A percentile compares a stretch with the other conserved stretches of the same genome.
Conservation (phyloP, 1,140 invertebrate species). For the Solenopsis fugax region DNA sequence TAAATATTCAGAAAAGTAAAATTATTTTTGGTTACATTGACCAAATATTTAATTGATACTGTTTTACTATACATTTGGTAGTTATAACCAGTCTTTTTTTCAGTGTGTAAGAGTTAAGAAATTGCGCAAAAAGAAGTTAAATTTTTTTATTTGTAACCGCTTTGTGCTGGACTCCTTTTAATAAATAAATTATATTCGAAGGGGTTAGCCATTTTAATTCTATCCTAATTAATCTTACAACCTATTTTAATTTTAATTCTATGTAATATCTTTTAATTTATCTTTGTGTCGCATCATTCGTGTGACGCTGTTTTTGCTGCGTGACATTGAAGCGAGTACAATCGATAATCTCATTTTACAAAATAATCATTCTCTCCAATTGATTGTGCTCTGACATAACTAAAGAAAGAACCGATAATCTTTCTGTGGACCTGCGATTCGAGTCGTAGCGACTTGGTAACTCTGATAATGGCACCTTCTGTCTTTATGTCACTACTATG, state of each 20-base stretch:
- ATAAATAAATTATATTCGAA: constrained; percentile 7
- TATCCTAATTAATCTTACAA: constrained; percentile 1
- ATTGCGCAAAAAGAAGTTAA: neutral
- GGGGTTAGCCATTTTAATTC: neutral
- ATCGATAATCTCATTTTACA: neutral
- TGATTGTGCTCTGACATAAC: neutral
- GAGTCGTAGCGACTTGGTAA: neutral
- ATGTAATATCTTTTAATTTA: neutral
- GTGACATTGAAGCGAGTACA: neutral
- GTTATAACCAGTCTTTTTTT: no score
- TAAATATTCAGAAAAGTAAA: no score
- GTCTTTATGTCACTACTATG: constrained; percentile 38
- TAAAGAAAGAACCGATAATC: neutral
- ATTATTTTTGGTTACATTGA: no score
- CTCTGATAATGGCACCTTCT: neutral
- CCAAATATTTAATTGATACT: no score
- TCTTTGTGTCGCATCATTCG: neutral
- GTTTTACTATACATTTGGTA: no score
- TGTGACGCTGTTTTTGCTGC: neutral
- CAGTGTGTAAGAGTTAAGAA: neutral
- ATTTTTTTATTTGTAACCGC: neutral
- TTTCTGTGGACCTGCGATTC: neutral
- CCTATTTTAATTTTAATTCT: neutral
- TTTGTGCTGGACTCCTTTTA: neutral
- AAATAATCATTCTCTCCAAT: neutral